Conservation (phyloP, 2,888 invertebrate species). For the Pediacus dermestoides region DNA sequence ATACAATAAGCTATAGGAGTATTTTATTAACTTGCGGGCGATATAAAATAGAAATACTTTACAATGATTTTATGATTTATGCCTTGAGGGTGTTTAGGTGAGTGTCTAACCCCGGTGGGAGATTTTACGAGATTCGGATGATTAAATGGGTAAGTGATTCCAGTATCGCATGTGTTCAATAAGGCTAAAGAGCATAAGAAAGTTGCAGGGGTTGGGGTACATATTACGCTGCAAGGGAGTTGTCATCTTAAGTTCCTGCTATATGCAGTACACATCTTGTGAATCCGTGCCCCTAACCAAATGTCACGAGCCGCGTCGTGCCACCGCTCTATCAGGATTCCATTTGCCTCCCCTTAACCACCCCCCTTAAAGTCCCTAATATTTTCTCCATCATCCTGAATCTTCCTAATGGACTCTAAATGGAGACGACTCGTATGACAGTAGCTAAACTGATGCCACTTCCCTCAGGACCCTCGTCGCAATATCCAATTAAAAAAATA, state of each 20-base stretch:
- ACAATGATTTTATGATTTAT: too few relatives aligned
- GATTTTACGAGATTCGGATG: too few relatives aligned
- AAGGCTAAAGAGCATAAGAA: too few relatives aligned
- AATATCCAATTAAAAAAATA: constrained; percentile 46
- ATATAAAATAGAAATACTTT: too few relatives aligned
- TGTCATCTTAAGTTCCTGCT: constrained; percentile 9
- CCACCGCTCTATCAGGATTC: constrained; percentile 38
- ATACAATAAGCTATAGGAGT: too few relatives aligned
- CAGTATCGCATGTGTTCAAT: too few relatives aligned
- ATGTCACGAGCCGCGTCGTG: constrained; percentile 40
- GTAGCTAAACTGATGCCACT: constrained; percentile 33
- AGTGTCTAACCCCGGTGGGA: too few relatives aligned
- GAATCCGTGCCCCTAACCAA: constrained; percentile 41
- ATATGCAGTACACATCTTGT: constrained; percentile 35
- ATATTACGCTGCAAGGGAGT: constrained; percentile 5
- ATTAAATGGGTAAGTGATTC: too few relatives aligned
- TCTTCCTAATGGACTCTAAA: constrained; percentile 49
- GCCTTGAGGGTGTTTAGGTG: too few relatives aligned
- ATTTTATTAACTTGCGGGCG: too few relatives aligned
- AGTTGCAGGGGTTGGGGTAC: constrained; percentile 2
- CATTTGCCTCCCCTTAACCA: constrained; percentile 25
- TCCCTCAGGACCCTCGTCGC: constrained; percentile 28
- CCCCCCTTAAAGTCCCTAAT: constrained; percentile 38
- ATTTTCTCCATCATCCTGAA: constrained; percentile 42
- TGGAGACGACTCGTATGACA: constrained; percentile 45